phyloP scores from a whole-genome alignment of 2,797 vertebrate species.

The Anisognathus igniventris region DNA sequence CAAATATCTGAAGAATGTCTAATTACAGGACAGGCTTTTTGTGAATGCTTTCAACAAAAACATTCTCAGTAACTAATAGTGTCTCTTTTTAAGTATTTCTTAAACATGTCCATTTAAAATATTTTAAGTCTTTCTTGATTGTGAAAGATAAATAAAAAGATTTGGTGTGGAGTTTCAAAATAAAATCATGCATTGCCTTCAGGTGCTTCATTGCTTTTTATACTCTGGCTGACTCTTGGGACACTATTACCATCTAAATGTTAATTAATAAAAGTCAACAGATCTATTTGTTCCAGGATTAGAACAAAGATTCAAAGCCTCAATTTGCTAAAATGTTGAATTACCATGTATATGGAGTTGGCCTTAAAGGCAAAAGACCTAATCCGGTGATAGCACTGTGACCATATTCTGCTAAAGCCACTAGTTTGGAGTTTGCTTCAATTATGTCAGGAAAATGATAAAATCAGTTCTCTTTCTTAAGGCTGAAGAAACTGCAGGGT shows the following conservation, averaged over 20 bases:
- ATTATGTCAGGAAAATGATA: neutral
- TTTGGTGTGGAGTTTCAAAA: neutral
- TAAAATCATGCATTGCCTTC: neutral
- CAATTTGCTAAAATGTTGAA: neutral
- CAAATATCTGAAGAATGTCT: slow-evolving; percentile 9
- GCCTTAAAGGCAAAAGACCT: neutral
- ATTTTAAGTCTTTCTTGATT: neutral
- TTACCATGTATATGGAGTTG: neutral
- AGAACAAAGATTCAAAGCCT: neutral
- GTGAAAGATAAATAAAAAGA: neutral
- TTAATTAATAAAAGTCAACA: neutral
- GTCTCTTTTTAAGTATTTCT: neutral
- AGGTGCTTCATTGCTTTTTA: neutral
- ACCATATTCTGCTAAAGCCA: neutral
- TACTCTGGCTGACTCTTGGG: neutral
- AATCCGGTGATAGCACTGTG: neutral
- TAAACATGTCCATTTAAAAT: neutral
- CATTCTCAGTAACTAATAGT: neutral
- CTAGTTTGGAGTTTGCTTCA: neutral
- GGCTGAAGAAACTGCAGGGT: neutral
- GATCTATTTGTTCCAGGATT: neutral
- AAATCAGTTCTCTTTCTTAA: neutral
- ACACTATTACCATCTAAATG: neutral
- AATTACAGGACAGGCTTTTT: neutral
- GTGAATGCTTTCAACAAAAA: neutral